Conservation (phyloP, 2,797 vertebrate genomes). For the Anniella stebbinsi region DNA sequence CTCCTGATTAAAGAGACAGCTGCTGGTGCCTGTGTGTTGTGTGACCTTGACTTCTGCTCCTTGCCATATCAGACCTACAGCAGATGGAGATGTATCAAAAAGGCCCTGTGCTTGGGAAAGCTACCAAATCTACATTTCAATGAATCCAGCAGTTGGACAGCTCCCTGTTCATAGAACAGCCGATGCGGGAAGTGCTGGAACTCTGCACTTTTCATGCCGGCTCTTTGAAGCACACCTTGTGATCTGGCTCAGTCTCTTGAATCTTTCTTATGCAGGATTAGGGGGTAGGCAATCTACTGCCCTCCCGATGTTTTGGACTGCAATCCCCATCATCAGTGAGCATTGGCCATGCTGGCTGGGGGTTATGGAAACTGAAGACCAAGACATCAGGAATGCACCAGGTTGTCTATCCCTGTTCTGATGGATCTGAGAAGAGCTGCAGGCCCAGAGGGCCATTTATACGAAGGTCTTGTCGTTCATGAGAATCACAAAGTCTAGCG, state of each 20-base stretch:
- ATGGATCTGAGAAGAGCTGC: not conserved
- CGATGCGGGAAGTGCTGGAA: not conserved
- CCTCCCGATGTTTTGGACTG: not conserved
- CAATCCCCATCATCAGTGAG: not conserved
- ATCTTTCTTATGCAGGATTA: not conserved
- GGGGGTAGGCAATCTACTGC: too few relatives aligned
- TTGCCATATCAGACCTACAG: not conserved
- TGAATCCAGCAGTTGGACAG: slow-evolving; percentile 35
- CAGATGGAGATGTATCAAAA: not conserved
- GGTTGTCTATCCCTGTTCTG: not conserved
- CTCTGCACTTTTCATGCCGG: not conserved
- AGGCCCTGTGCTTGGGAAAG: not conserved
- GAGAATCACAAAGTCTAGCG: not conserved
- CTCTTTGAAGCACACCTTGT: not conserved
- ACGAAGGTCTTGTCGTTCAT: not conserved
- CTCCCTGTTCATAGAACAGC: not conserved
- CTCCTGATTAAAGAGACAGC: not conserved
- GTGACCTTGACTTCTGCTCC: not conserved
- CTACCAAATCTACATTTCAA: not conserved
- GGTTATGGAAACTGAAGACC: not conserved
- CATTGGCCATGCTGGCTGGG: not conserved
- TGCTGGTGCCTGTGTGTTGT: not conserved
- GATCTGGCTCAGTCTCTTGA: not conserved
- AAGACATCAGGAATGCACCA: not conserved
- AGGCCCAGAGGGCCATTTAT: not conserved